These are phyloP conservation scores for Leucophora obtusa DNA, from an alignment of 2,888 invertebrate genomes.

Conservation along the genomic window DNA sequence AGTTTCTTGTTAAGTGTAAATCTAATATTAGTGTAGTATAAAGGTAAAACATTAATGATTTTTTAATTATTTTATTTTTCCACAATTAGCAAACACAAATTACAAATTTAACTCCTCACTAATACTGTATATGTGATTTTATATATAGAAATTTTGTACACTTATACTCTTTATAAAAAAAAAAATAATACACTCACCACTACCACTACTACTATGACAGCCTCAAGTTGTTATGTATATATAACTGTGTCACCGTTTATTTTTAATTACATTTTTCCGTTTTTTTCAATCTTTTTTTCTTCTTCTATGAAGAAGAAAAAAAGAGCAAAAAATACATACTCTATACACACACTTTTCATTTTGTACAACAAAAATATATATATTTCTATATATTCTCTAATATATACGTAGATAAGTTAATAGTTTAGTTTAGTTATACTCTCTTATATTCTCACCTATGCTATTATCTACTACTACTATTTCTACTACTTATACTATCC, in stretches of 20 bases:
- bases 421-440: slow-evolving; percentile 13
- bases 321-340: slow-evolving; percentile 10
- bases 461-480: slow-evolving; percentile 11
- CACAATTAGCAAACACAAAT: not conserved
- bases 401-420: slow-evolving; percentile 22
- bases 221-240: slow-evolving; percentile 53
- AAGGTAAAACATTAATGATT: no score
- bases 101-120: no score
- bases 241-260: slow-evolving; percentile 64
- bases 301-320: slow-evolving; percentile 17
- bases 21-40: no score
- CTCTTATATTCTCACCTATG: slow-evolving; percentile 14
- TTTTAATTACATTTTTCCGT: slow-evolving; percentile 59
- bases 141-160: slow-evolving; percentile 29
- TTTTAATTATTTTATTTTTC: no score
- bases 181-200: slow-evolving; percentile 39
- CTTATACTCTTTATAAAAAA: slow-evolving; percentile 14
- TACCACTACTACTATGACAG: slow-evolving; percentile 43
- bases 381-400: slow-evolving; percentile 21
- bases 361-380: slow-evolving; percentile 55
- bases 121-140: not conserved
- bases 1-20: no score
- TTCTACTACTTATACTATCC: slow-evolving; percentile 16
- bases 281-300: slow-evolving; percentile 35
- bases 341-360: slow-evolving; percentile 37